A percentile compares a stretch with the other conserved stretches of the same genome.
These are phyloP conservation scores for Acanthosoma haemorrhoidale DNA, from an alignment of 2,888 invertebrate genomes.

Conservation along the genomic window DNA sequence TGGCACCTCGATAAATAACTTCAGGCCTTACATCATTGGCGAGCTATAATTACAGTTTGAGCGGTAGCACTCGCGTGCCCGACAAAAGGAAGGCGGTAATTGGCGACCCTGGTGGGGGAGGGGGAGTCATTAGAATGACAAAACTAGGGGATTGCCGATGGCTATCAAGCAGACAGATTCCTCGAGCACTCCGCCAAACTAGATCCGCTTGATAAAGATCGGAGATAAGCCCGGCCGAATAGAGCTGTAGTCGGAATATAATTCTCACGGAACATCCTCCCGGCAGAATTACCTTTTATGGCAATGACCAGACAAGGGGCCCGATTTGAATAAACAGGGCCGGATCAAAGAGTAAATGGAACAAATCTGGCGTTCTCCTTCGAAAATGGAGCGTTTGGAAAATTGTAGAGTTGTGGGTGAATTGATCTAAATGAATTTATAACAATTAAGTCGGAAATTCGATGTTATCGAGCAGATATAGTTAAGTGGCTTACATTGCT, in stretches of 20 bases:
- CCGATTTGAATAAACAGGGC: too few species aligned
- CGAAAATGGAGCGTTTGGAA: too few species aligned
- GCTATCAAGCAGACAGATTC: conserved; percentile 14
- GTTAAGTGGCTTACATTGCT: too few species aligned
- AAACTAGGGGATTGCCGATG: background rate
- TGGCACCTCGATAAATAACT: background rate
- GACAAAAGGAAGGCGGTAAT: background rate
- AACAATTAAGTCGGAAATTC: too few species aligned
- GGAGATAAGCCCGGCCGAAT: background rate
- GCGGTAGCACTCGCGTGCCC: conserved; percentile 4
- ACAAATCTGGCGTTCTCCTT: too few species aligned
- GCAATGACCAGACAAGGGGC: background rate
- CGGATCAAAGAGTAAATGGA: too few species aligned
- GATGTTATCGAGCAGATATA: too few species aligned
- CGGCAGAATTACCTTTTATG: background rate
- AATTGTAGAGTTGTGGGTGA: too few species aligned
- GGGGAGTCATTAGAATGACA: conserved; percentile 11
- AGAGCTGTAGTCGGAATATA: background rate
- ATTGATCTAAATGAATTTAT: too few species aligned
- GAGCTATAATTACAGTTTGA: conserved; percentile 1
- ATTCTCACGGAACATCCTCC: conserved; percentile 1
- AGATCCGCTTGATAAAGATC: background rate
- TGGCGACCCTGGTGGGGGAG: background rate
- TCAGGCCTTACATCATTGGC: background rate
- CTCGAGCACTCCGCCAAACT: background rate